A percentile compares a stretch with the other conserved stretches of the same genome.
These are phyloP conservation scores for Oplegnathus fasciatus DNA, from an alignment of 2,113 vertebrate species.

Conservation along the genomic window DNA sequence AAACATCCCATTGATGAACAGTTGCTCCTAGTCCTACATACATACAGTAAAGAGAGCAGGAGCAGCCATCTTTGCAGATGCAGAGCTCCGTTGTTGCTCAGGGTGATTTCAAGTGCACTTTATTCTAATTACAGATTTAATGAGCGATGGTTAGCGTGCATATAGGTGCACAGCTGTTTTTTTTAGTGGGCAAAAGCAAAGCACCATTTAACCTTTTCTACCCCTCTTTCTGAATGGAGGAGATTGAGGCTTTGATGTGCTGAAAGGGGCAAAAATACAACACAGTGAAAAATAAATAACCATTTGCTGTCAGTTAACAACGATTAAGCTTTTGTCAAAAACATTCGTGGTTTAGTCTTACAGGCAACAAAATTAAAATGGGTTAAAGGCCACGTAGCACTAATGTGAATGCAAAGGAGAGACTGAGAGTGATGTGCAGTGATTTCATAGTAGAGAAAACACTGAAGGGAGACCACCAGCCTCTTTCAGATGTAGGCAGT, in stretches of 20 bases:
- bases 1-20: neutral
- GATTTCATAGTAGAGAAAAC: slow-evolving; percentile 32
- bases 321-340: slow-evolving; percentile 55
- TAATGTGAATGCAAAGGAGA: slow-evolving; percentile 30
- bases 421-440: slow-evolving; percentile 56
- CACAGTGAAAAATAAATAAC: slow-evolving; percentile 16
- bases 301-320: slow-evolving; percentile 45
- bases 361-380: slow-evolving; percentile 64
- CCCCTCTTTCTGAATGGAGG: slow-evolving; percentile 22
- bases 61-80: slow-evolving; percentile 39
- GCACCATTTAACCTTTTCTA: slow-evolving; percentile 49
- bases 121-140: slow-evolving; percentile 70
- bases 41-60: slow-evolving; percentile 11
- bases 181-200: slow-evolving; percentile 37
- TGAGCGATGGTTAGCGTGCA: slow-evolving; percentile 42
- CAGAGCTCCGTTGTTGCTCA: slow-evolving; percentile 41
- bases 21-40: neutral
- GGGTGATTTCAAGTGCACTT: slow-evolving; percentile 69
- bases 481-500: slow-evolving; percentile 10
- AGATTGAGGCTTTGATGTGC: slow-evolving; percentile 33
- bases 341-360: slow-evolving; percentile 61
- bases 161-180: slow-evolving; percentile 62
- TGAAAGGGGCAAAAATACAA: neutral
- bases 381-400: slow-evolving; percentile 18
- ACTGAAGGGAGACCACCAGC: slow-evolving; percentile 31